Conservation (phyloP, 2,113 vertebrate genomes). For the Microtus ochrogaster region DNA sequence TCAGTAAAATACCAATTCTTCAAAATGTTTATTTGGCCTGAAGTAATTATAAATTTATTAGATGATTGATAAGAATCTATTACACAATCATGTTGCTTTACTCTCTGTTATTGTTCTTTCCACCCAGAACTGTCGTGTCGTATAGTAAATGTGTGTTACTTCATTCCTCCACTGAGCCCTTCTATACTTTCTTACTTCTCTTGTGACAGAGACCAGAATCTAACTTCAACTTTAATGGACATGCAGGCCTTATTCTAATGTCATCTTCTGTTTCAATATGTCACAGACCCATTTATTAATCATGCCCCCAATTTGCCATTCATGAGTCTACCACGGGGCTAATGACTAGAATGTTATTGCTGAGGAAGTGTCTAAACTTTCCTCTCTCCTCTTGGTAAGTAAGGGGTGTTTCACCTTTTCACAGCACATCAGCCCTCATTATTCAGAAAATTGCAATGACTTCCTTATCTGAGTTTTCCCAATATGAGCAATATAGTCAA, state of each 20-base stretch:
- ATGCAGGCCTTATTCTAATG: not conserved
- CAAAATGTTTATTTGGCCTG: not conserved
- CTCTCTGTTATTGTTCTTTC: not conserved
- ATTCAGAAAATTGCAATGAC: not conserved
- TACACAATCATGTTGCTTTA: not conserved
- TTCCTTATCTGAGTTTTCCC: not conserved
- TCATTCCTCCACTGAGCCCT: not conserved
- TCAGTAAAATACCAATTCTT: not conserved
- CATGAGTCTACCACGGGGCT: too few relatives aligned
- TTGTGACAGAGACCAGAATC: not conserved
- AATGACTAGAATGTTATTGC: not conserved
- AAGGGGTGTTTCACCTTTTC: not conserved
- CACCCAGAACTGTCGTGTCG: not conserved
- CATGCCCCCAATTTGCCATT: not conserved
- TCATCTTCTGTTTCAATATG: not conserved
- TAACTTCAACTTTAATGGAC: not conserved
- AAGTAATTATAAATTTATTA: conserved; percentile 15
- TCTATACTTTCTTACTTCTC: not conserved
- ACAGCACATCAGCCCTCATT: not conserved
- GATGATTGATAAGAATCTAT: not conserved
- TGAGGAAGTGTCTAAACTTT: not conserved
- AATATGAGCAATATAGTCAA: not conserved
- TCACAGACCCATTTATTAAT: not conserved
- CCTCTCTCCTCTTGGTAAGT: not conserved
- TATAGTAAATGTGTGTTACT: conserved; percentile 15